Evolutionary conservation across 2,888 invertebrate genomes (phyloP).

Genomic region (Lissonota sp.): DNA sequence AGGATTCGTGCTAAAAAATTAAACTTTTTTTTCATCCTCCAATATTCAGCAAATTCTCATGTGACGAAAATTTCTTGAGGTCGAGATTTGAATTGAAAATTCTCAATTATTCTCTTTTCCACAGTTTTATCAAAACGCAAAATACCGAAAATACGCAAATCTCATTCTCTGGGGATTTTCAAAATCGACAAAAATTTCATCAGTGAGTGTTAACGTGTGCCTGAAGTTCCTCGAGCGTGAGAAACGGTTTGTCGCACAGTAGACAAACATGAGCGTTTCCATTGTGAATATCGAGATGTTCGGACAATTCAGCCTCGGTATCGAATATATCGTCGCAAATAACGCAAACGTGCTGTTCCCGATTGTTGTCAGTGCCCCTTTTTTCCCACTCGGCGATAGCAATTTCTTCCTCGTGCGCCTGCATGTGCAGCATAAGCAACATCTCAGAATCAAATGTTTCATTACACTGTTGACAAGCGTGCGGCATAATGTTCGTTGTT

Average conservation of each 20-base stretch:
- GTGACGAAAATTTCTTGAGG: too few relatives aligned
- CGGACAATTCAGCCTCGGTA: slow-evolving; percentile 74
- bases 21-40: too few relatives aligned
- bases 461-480: slow-evolving; percentile 75
- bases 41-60: too few relatives aligned
- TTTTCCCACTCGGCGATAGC: slow-evolving; percentile 79
- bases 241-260: slow-evolving; percentile 79
- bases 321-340: slow-evolving; percentile 78
- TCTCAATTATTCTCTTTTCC: too few relatives aligned
- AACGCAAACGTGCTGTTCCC: slow-evolving; percentile 72
- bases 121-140: too few relatives aligned
- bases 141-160: too few relatives aligned
- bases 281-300: slow-evolving; percentile 79
- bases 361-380: slow-evolving; percentile 69
- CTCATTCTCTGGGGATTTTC: too few relatives aligned
- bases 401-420: slow-evolving; percentile 79
- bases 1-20: too few relatives aligned
- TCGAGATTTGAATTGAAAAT: too few relatives aligned
- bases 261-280: slow-evolving; percentile 77
- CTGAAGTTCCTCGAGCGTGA: slow-evolving; percentile 77
- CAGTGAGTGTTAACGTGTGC: slow-evolving; percentile 80
- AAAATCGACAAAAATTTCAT: slow-evolving; percentile 47
- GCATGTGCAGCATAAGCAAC: slow-evolving; percentile 79
- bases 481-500: slow-evolving; percentile 58
- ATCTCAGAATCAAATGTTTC: slow-evolving; percentile 76